Conservation (phyloP, 2,797 vertebrate genomes). For the Taenioides sp. region DNA sequence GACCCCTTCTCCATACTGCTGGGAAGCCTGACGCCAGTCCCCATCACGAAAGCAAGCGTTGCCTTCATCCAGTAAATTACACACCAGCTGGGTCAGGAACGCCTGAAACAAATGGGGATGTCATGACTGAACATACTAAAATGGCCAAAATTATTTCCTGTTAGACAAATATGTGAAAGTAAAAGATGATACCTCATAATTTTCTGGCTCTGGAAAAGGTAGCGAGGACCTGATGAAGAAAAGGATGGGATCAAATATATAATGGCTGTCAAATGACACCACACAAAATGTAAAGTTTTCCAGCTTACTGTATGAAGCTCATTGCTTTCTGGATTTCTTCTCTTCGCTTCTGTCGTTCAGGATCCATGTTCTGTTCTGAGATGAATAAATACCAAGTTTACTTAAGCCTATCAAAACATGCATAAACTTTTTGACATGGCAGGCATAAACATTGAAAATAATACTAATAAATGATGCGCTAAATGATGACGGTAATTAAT, state of each 20-base stretch:
- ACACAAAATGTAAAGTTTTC: not conserved
- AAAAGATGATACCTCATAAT: constrained; percentile 85
- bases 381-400: constrained; percentile 15
- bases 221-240: constrained; percentile 87
- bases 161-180: not conserved
- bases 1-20: constrained; percentile 93
- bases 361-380: constrained; percentile 74
- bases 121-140: not conserved
- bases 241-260: not conserved
- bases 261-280: not conserved
- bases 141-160: not conserved
- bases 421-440: not conserved
- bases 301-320: constrained; percentile 96
- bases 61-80: constrained; percentile 93
- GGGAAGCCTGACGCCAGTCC: constrained; percentile 86
- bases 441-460: not conserved
- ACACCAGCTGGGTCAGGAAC: constrained; percentile 93
- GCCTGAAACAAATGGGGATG: constrained; percentile 66
- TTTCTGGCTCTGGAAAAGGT: constrained; percentile 91
- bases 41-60: constrained; percentile 91
- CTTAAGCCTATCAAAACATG: constrained; percentile 2
- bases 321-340: constrained; percentile 97
- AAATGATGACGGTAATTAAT: no score
- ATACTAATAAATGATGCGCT: no score
- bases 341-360: constrained; percentile 91